phyloP scores from a whole-genome alignment of 2,797 vertebrate species.

The Dallia pectoralis region DNA sequence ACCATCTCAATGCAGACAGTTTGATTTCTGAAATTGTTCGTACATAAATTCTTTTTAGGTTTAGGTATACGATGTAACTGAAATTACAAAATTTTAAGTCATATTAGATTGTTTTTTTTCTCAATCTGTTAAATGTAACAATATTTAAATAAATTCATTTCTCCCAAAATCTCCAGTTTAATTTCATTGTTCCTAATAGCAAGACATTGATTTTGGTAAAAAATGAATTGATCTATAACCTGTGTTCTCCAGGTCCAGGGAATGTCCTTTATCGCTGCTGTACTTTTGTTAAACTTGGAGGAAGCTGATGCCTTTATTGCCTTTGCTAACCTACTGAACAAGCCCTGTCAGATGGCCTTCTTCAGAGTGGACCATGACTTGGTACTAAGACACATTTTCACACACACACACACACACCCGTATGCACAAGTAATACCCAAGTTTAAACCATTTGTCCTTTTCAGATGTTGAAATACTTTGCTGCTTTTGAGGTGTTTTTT shows the following conservation, averaged over 20 bases:
- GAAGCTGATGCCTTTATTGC: constrained; percentile 97
- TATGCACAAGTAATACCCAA: neutral
- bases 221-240: neutral
- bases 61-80: too few relatives aligned
- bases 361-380: constrained; percentile 96
- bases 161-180: neutral
- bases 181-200: neutral
- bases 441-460: neutral
- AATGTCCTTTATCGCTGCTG: constrained; percentile 98
- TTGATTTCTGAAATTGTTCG: too few relatives aligned
- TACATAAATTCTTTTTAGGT: too few relatives aligned
- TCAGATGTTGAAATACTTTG: constrained; percentile 98
- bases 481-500: constrained; percentile 97
- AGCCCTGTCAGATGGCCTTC: constrained; percentile 97
- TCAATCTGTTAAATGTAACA: neutral
- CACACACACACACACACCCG: constrained; percentile 14
- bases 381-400: constrained; percentile 66
- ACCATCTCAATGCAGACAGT: too few relatives aligned
- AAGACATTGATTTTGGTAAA: neutral
- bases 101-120: neutral
- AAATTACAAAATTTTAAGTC: too few relatives aligned
- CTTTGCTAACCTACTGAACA: constrained; percentile 97
- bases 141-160: neutral
- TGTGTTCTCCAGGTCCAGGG: constrained; percentile 85
- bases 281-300: constrained; percentile 95